Base-by-base conservation (phyloP, 2,888 invertebrate genomes). In the Seira sanloemensis region DNA sequence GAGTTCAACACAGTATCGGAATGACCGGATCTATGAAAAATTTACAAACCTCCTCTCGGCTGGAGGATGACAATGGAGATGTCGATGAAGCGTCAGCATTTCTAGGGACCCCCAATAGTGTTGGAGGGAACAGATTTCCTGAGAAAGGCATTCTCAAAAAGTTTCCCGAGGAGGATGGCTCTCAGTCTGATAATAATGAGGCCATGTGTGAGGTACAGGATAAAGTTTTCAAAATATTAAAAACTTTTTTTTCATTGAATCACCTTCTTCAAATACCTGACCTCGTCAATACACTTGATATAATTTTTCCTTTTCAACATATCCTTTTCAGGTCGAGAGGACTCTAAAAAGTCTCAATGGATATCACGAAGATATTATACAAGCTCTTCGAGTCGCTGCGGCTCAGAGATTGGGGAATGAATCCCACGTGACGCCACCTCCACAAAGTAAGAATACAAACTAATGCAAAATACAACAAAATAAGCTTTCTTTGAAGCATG, bases 121-220 rank as follows among this genome's bases (percentile, higher is more conserved):
- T 77, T 71, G 86, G 83, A 78, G 86, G 78, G 80, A 84, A 86
- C 83, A 79, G 80, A 76, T 88, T 95, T 89, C 96, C 96, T 90
- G 97, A 97, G 92, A 97, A 97, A 92, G 97, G 97, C 84, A 97
- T 97, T 91, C 93, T 97, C 91, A 97, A 97, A 93, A 97, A 97
- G 92, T 89, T 85, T 87, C 84, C 86, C 81, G 87, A 88, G 78
- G 88, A 87, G 69, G 88, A 88, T 88, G 89, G 87, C 81, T 88
- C 88, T 84, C 86, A 90, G 79, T 89, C 89, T 78, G 90, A 90
- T 88, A 90, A 90, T 88, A 90, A 90, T 84, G 90, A 91, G 77
- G 90, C 90, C 76, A 90, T 91, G 79, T 90, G 90, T 68, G 91
- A 91, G 85, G 91, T 91, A n/a, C n/a, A n/a, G 78, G 80, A 81